Conservation (phyloP, 2,797 vertebrate genomes). For the Xerus rutilus region DNA sequence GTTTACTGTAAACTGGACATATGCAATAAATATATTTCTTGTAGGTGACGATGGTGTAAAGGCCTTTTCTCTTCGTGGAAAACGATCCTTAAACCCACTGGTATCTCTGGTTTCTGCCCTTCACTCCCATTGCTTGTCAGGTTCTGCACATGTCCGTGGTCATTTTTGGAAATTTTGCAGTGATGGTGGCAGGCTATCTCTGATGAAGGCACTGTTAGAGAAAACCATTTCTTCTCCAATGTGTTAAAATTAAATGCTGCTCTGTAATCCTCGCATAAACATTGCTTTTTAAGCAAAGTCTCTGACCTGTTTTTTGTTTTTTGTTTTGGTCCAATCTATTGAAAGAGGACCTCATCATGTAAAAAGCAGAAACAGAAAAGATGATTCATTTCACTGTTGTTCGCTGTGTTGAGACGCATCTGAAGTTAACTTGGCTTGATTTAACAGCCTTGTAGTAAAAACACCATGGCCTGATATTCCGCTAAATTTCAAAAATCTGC, state of each 20-base stretch:
- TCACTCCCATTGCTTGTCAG: not conserved
- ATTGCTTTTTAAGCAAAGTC: not conserved
- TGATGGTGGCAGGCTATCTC: not conserved
- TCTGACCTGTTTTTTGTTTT: not conserved
- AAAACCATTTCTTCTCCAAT: not conserved
- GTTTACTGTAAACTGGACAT: not conserved
- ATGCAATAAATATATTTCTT: not conserved
- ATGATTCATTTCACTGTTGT: not conserved
- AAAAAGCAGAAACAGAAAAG: conserved; percentile 30
- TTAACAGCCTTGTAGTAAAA: not conserved
- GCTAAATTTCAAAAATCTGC: not conserved
- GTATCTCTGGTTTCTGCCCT: not conserved
- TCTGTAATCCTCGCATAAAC: not conserved
- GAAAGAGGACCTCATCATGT: not conserved
- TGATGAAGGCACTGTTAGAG: not conserved
- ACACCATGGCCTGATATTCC: not conserved
- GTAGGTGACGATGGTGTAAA: not conserved
- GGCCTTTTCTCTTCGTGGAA: not conserved
- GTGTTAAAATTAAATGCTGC: not conserved
- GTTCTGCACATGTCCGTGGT: not conserved
- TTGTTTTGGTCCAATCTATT: not conserved
- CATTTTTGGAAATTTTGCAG: not conserved
- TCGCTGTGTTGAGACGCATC: not conserved
- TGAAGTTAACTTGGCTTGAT: not conserved
- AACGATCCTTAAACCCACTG: not conserved